phyloP scores from a whole-genome alignment of 2,113 vertebrate species.

The Gallinago undulata region DNA sequence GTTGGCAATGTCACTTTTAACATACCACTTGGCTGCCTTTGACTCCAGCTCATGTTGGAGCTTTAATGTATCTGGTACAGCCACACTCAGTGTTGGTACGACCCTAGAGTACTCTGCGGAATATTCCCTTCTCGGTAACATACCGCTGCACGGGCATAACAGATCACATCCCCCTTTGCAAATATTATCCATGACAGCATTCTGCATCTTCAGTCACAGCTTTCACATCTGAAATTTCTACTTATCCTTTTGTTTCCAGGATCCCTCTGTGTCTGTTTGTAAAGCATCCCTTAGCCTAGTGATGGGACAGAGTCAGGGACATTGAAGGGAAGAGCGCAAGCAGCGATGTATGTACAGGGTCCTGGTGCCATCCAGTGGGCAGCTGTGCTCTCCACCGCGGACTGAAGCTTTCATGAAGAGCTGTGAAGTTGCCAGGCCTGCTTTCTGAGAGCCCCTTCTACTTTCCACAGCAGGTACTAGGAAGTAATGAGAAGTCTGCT shows the following conservation, averaged over 20 bases:
- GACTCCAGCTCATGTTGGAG: not conserved
- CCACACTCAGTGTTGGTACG: not conserved
- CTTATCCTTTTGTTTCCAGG: not conserved
- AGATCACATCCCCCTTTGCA: not conserved
- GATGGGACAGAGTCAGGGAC: not conserved
- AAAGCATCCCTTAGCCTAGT: accelerated
- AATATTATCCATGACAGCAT: accelerated
- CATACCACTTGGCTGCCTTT: not conserved
- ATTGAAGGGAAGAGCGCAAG: accelerated
- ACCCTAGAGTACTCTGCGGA: not conserved
- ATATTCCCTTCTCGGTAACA: not conserved
- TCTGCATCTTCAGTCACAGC: not conserved
- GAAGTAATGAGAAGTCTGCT: accelerated
- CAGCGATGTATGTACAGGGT: accelerated
- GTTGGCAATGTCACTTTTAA: not conserved
- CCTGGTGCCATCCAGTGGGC: not conserved
- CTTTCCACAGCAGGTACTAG: not conserved
- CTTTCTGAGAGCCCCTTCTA: not conserved
- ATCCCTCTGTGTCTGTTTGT: not conserved
- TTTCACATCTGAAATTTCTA: not conserved
- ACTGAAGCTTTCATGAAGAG: not conserved
- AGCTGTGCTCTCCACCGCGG: accelerated
- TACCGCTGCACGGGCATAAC: not conserved
- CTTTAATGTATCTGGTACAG: not conserved
- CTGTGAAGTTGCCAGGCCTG: not conserved